A percentile compares a stretch with the other conserved stretches of the same genome.
Evolutionary conservation across 2,888 invertebrate species (phyloP).

Genomic region (Xylocampa areola): DNA sequence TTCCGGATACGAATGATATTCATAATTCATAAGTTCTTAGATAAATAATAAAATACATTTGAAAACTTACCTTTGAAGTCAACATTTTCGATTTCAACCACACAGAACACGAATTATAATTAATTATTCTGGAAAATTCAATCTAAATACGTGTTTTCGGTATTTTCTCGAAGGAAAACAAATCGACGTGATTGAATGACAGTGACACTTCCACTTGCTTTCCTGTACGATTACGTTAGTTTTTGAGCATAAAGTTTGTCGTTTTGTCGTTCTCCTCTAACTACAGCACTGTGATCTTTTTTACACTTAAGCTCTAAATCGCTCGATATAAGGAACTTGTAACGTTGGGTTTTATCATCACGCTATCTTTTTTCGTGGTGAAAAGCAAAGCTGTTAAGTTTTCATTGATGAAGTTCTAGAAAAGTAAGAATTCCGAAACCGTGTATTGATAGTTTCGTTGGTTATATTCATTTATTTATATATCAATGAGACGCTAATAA

Average conservation of each 20-base stretch:
- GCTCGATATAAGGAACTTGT: no score
- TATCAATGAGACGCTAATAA: no score
- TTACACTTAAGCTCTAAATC: no score
- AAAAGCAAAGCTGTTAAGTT: no score
- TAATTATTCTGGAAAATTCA: constrained; percentile 17
- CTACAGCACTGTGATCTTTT: no score
- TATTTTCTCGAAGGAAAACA: constrained; percentile 51
- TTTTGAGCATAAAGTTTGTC: constrained; percentile 12
- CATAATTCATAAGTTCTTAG: not conserved
- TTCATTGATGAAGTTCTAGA: no score
- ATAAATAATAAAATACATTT: not conserved
- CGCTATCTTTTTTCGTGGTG: no score
- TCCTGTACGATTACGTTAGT: not conserved
- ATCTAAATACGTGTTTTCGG: not conserved
- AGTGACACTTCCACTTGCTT: constrained; percentile 3
- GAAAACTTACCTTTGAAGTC: constrained; percentile 51
- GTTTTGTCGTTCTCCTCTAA: not conserved
- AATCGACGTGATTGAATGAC: constrained; percentile 15
- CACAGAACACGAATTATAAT: constrained; percentile 2
- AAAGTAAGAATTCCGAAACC: no score
- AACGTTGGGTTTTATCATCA: no score
- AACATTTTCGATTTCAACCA: constrained; percentile 34
- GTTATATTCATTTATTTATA: no score
- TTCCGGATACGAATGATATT: not conserved
- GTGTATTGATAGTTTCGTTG: no score